A percentile compares a stretch with the other conserved stretches of the same genome.
Conservation (phyloP, 2,888 invertebrate genomes). For the Sipha maydis region DNA sequence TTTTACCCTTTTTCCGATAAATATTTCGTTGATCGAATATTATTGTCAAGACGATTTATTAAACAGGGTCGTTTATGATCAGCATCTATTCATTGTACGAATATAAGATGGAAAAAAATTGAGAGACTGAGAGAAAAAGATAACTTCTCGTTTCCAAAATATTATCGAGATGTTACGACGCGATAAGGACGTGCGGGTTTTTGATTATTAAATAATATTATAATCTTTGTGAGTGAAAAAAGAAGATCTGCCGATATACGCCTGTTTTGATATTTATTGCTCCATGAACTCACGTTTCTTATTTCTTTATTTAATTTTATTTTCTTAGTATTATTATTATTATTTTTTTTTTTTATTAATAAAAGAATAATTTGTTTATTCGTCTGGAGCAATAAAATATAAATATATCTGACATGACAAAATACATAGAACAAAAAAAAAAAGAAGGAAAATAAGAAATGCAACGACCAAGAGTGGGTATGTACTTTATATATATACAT, state of each 20-base stretch:
- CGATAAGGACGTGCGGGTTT: constrained; percentile 61
- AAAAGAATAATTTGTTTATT: constrained; percentile 61
- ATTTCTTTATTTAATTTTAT: constrained; percentile 4
- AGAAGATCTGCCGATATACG: constrained; percentile 61
- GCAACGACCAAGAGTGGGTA: constrained; percentile 25
- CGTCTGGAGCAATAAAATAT: constrained; percentile 59
- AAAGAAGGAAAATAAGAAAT: not conserved
- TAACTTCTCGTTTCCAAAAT: constrained; percentile 56
- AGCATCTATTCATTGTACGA: constrained; percentile 32
- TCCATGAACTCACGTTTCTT: constrained; percentile 50
- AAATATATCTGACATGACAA: constrained; percentile 58
- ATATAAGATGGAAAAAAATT: constrained; percentile 39
- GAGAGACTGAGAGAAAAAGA: constrained; percentile 15
- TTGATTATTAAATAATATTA: constrained; percentile 60
- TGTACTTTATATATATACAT: constrained; percentile 7
- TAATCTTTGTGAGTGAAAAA: constrained; percentile 43
- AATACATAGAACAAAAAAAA: constrained; percentile 59
- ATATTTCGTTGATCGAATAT: constrained; percentile 41
- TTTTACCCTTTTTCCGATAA: not conserved
- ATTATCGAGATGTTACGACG: constrained; percentile 54
- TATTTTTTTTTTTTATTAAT: constrained; percentile 51
- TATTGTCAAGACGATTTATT: constrained; percentile 53
- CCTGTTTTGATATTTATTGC: constrained; percentile 61
- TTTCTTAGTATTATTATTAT: not conserved
- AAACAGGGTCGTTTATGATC: constrained; percentile 43